A percentile compares a stretch with the other conserved stretches of the same genome.
Evolutionary conservation across 2,113 vertebrate species (phyloP).

Genomic region (Pipa parva): DNA sequence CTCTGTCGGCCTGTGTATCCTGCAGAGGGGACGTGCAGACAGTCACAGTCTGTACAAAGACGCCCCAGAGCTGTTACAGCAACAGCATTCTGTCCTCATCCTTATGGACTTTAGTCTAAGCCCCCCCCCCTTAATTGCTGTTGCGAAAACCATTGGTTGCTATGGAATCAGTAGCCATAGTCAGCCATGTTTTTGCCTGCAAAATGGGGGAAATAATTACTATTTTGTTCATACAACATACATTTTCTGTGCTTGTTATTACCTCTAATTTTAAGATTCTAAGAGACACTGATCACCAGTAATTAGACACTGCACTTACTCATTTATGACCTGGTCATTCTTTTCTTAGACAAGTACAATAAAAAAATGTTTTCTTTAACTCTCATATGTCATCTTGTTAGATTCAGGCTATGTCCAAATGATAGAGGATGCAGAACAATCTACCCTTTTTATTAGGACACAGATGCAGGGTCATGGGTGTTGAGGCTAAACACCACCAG

Average conservation of each 20-base stretch:
- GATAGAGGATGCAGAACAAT: too few species aligned
- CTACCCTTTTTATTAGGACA: too few species aligned
- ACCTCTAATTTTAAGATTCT: too few species aligned
- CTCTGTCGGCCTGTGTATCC: conserved; percentile 16
- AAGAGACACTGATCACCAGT: too few species aligned
- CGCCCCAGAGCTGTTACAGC: background rate
- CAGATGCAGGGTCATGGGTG: too few species aligned
- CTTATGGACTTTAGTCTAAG: background rate
- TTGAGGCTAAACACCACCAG: too few species aligned
- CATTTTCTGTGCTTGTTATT: background rate
- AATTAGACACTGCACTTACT: too few species aligned
- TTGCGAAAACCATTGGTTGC: conserved; percentile 6
- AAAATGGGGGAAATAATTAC: background rate
- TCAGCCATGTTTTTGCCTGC: conserved; percentile 7
- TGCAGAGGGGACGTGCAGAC: conserved; percentile 41
- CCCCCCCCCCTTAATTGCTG: background rate
- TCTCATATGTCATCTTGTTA: too few species aligned
- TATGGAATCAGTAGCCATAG: background rate
- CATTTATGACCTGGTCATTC: too few species aligned
- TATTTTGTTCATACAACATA: background rate
- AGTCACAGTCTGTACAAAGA: conserved; percentile 31
- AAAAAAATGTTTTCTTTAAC: too few species aligned
- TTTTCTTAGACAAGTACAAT: too few species aligned
- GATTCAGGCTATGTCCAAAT: too few species aligned
- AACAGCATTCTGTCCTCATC: conserved; percentile 21